Conservation (phyloP, 1,140 invertebrate genomes). For the Drosophila pandora region DNA sequence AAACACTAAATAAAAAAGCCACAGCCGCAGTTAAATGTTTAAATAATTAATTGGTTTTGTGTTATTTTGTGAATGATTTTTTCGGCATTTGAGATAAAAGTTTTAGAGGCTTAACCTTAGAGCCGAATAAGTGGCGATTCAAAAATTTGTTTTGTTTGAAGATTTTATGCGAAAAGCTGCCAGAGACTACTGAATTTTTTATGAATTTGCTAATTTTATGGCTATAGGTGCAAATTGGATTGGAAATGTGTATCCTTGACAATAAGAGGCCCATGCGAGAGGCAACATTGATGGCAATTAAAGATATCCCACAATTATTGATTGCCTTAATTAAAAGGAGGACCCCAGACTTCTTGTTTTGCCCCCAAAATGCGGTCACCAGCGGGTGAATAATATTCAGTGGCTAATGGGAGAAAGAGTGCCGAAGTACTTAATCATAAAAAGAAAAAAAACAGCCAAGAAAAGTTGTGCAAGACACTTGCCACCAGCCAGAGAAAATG, state of each 20-base stretch:
- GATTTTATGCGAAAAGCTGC: constrained; percentile 10
- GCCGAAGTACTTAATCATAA: constrained; percentile 64
- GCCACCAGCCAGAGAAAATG: constrained; percentile 5
- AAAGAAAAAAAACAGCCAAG: constrained; percentile 37
- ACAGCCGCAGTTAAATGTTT: constrained; percentile 47
- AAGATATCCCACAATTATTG: constrained; percentile 62
- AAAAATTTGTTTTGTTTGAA: constrained; percentile 27
- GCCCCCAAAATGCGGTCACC: constrained; percentile 23
- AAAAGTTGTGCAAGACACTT: constrained; percentile 44
- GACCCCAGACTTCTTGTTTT: constrained; percentile 17
- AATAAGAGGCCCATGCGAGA: neutral
- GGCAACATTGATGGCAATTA: constrained; percentile 27
- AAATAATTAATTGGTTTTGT: constrained; percentile 71
- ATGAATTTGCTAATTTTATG: constrained; percentile 15
- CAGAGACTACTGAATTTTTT: constrained; percentile 32
- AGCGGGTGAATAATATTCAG: constrained; percentile 49
- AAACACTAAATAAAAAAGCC: constrained; percentile 5
- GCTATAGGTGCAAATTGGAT: constrained; percentile 9
- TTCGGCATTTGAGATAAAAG: constrained; percentile 8
- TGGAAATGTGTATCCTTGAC: neutral
- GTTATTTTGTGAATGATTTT: constrained; percentile 37
- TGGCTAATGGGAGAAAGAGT: constrained; percentile 62
- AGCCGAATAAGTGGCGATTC: constrained; percentile 17
- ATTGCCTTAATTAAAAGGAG: constrained; percentile 58
- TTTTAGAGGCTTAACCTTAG: constrained; percentile 44